A percentile compares a stretch with the other conserved stretches of the same genome.
phyloP scores from a whole-genome alignment of 1,140 invertebrate species.

The Listronotus oregonensis region DNA sequence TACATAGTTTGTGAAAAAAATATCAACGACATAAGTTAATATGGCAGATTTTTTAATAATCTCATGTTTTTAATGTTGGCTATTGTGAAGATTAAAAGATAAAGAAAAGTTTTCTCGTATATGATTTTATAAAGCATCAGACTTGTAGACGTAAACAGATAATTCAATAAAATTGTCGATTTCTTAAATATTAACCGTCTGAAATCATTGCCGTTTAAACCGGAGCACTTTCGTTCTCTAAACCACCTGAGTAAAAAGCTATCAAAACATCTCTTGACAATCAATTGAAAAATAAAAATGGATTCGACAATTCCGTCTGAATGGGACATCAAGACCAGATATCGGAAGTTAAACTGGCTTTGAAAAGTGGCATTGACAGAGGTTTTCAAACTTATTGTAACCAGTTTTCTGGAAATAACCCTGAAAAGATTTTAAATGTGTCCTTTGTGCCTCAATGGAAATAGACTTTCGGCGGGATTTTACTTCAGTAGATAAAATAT shows the following conservation, averaged over 20 bases:
- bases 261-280: conserved; percentile 22
- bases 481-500: too few species aligned
- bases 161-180: background rate
- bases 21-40: too few species aligned
- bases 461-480: too few species aligned
- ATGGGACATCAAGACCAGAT: conserved; percentile 30
- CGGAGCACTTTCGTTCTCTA: conserved; percentile 17
- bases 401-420: conserved; percentile 32
- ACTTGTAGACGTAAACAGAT: background rate
- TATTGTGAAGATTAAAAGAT: too few species aligned
- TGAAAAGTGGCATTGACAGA: conserved; percentile 32
- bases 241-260: conserved; percentile 2
- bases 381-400: conserved; percentile 32
- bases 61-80: too few species aligned
- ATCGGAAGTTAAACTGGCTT: conserved; percentile 31
- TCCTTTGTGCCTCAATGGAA: conserved; percentile 5
- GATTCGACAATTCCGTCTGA: conserved; percentile 27
- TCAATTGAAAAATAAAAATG: conserved; percentile 35
- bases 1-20: too few species aligned
- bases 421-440: conserved; percentile 22
- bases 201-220: background rate
- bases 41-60: too few species aligned
- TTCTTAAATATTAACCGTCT: background rate
- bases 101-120: too few species aligned
- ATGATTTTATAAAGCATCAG: background rate